Percentiles rank a stretch among this genome's conserved stretches.
Conservation (phyloP, 2,888 invertebrate species). For the Mactromeris polynyma region DNA sequence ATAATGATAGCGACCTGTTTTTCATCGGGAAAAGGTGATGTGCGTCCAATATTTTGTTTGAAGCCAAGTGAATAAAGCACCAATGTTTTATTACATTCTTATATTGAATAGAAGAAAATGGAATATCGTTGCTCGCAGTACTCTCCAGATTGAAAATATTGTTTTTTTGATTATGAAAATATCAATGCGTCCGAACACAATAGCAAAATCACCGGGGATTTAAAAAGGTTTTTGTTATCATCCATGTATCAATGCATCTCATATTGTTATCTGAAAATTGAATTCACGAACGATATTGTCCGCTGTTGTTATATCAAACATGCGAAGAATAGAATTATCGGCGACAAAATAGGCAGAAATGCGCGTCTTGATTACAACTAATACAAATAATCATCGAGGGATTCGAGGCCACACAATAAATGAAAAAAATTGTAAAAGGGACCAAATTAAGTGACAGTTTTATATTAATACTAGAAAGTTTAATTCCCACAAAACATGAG, state of each 20-base stretch:
- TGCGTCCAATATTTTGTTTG: constrained; percentile 69
- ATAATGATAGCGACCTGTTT: constrained; percentile 61
- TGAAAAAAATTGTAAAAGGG: constrained; percentile 6
- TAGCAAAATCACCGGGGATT: constrained; percentile 67
- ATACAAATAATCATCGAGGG: constrained; percentile 54
- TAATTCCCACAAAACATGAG: background rate
- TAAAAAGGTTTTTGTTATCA: constrained; percentile 72
- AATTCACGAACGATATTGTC: constrained; percentile 67
- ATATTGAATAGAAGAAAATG: constrained; percentile 70
- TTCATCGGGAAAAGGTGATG: constrained; percentile 54
- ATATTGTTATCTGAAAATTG: constrained; percentile 70
- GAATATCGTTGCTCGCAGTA: constrained; percentile 71
- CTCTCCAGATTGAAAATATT: constrained; percentile 67
- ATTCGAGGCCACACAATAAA: constrained; percentile 26
- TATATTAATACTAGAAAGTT: constrained; percentile 1
- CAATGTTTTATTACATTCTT: constrained; percentile 68
- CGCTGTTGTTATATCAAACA: constrained; percentile 68
- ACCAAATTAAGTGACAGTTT: constrained; percentile 43
- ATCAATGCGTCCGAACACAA: constrained; percentile 65
- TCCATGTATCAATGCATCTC: constrained; percentile 63
- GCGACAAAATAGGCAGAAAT: constrained; percentile 63
- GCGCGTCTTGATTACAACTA: constrained; percentile 50
- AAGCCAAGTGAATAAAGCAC: constrained; percentile 42
- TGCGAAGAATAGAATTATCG: constrained; percentile 60
- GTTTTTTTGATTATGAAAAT: constrained; percentile 71